phyloP scores from a whole-genome alignment of 2,797 vertebrate genomes.

The Parauchenoglanis ngamensis region DNA sequence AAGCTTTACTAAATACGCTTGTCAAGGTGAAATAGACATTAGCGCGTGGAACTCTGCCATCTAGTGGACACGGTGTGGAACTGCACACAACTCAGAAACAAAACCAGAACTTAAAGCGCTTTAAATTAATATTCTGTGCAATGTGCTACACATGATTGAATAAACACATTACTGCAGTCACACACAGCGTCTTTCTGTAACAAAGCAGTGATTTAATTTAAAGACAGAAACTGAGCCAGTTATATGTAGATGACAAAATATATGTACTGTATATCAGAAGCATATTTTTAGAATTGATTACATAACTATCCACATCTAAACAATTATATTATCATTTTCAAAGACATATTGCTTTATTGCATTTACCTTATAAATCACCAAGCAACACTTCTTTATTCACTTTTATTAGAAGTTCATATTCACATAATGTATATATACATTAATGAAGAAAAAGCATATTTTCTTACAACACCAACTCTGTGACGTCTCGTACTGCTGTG shows the following conservation, averaged over 20 bases:
- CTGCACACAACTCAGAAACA: background rate
- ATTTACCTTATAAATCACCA: background rate
- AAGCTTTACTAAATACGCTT: background rate
- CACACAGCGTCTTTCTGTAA: too few species aligned
- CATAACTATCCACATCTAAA: background rate
- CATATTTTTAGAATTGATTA: background rate
- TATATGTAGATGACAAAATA: background rate
- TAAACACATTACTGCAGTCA: background rate
- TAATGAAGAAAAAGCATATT: background rate
- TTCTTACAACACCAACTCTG: background rate
- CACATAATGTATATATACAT: background rate
- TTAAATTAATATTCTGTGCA: too few species aligned
- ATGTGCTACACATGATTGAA: background rate
- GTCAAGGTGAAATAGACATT: background rate
- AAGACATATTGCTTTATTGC: background rate
- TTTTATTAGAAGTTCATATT: slow-evolving; percentile 12
- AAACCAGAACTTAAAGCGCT: too few species aligned
- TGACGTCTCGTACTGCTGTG: background rate
- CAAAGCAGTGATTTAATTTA: background rate
- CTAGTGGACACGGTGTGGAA: background rate
- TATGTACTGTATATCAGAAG: background rate
- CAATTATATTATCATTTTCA: background rate
- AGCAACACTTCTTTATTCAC: background rate
- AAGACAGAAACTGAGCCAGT: background rate
- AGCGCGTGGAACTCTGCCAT: background rate